Conservation (phyloP, 2,113 vertebrate genomes). For the Marmota flaviventris region DNA sequence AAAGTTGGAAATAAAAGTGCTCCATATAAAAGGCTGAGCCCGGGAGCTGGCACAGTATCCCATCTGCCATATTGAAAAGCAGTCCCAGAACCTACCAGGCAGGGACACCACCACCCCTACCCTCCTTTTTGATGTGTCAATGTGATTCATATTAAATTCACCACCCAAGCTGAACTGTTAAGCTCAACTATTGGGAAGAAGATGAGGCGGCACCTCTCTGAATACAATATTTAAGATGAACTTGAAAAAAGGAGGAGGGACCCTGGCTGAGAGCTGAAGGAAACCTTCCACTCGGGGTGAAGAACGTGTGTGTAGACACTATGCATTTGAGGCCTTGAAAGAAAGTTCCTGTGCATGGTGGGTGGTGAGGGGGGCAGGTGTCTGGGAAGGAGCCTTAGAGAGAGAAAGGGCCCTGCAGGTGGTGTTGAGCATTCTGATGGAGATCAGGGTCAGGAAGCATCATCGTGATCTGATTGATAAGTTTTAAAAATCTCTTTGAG, state of each 20-base stretch:
- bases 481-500: not conserved
- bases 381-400: not conserved
- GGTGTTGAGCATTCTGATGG: not conserved
- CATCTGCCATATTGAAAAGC: not conserved
- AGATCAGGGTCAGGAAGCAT: not conserved
- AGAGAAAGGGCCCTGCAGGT: no score
- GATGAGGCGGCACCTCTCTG: not conserved
- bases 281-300: not conserved
- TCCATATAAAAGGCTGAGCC: not conserved
- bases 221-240: not conserved
- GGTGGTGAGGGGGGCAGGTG: not conserved
- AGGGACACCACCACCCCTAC: not conserved
- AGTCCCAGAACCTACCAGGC: not conserved
- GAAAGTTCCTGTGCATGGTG: not conserved
- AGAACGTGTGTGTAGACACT: no score
- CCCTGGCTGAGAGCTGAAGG: not conserved
- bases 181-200: not conserved
- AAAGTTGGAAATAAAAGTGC: not conserved
- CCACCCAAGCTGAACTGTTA: not conserved
- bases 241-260: not conserved
- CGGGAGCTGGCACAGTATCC: not conserved
- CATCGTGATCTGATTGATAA: not conserved
- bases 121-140: not conserved
- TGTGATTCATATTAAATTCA: not conserved
- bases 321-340: not conserved